Conservation (phyloP, 2,797 vertebrate species). For the Xenentodon cancila region DNA sequence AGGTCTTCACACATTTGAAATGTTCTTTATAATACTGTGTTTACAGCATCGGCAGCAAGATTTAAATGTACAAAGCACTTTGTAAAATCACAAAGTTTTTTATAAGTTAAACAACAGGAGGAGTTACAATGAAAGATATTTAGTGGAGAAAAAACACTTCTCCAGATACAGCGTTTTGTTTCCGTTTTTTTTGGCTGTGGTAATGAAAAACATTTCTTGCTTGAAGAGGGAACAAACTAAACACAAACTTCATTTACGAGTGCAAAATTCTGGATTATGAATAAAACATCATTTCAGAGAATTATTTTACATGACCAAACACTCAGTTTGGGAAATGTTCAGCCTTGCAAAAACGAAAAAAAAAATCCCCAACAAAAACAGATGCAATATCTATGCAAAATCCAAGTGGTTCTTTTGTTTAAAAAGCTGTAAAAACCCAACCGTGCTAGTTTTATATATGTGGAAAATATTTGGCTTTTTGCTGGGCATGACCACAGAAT, state of each 20-base stretch:
- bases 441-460: constrained; percentile 5
- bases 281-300: constrained; percentile 35
- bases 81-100: constrained; percentile 45
- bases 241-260: constrained; percentile 32
- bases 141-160: constrained; percentile 35
- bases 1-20: constrained; percentile 59
- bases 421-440: constrained; percentile 9
- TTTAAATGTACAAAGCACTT: constrained; percentile 46
- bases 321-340: constrained; percentile 32
- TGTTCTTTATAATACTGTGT: constrained; percentile 31
- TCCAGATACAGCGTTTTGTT: constrained; percentile 33
- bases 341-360: constrained; percentile 18
- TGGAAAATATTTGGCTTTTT: background rate
- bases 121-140: constrained; percentile 35
- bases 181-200: constrained; percentile 26
- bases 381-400: constrained; percentile 51
- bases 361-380: too few species aligned
- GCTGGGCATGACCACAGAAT: background rate
- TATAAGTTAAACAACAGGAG: constrained; percentile 31
- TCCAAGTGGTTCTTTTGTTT: constrained; percentile 2
- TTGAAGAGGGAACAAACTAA: background rate
- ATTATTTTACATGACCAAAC: constrained; percentile 45
- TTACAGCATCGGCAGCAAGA: constrained; percentile 35
- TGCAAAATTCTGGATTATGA: constrained; percentile 21
- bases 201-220: constrained; percentile 37